phyloP scores from a whole-genome alignment of 2,113 vertebrate genomes.

The Sinocyclocheilus anshuiensis region DNA sequence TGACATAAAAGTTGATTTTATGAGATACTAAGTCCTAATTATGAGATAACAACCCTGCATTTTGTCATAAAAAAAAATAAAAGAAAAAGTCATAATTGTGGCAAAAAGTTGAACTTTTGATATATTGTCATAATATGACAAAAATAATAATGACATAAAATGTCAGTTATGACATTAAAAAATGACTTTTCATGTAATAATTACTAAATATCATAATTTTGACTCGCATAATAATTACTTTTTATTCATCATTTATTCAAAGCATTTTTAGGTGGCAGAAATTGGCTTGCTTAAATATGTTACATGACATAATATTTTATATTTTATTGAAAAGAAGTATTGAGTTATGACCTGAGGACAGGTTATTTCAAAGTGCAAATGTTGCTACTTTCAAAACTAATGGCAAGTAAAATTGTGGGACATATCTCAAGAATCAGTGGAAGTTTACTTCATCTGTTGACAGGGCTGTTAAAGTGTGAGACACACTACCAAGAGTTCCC shows the following conservation, averaged over 20 bases:
- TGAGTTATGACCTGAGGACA: not conserved
- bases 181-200: too few species aligned
- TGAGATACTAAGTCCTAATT: not conserved
- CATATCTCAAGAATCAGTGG: not conserved
- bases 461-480: slow-evolving; percentile 62
- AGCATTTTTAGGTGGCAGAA: not conserved
- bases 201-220: too few species aligned
- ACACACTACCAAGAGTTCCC: slow-evolving; percentile 61
- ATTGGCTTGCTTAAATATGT: not conserved
- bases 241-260: not conserved
- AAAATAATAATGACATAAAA: too few species aligned
- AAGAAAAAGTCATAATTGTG: too few species aligned
- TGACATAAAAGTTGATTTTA: too few species aligned
- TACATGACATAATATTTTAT: not conserved
- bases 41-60: not conserved
- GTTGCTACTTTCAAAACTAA: not conserved
- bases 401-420: not conserved
- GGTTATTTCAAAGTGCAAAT: not conserved
- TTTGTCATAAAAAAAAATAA: not conserved
- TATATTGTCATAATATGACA: not conserved
- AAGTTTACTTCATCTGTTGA: slow-evolving; percentile 9
- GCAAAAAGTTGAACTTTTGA: not conserved
- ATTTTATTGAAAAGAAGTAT: not conserved
- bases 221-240: too few species aligned
- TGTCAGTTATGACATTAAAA: too few species aligned